Evolutionary conservation across 2,797 vertebrate species (phyloP), one percentile per base, ranked within the genome.

Genomic region (Epinephelus coioides): DNA sequence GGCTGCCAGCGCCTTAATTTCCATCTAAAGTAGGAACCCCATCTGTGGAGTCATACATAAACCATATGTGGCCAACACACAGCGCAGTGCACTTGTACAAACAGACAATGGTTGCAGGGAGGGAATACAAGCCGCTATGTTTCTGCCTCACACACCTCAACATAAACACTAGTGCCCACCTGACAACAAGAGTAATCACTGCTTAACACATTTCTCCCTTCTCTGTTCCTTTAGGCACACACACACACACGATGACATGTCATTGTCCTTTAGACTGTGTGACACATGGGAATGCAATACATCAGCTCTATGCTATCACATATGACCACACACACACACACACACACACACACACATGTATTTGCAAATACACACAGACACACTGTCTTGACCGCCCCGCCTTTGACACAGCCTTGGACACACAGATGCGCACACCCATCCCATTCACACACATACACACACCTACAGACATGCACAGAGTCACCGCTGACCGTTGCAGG

Each of bases 401-500:
- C 76, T 69, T 53, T 70, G 40, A 69, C 44, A 65, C 53, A 53
- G 30, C 17, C 72, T 65, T 73, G 55, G 34, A 54, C 11, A 49
- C 43, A 49, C 43, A 14, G 7, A 60, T 46, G 55, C 23, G 38
- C 51, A 63, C 56, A 21, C 18, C 63, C 50, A 19, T 57, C 38
- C 7, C 46, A 50, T n/a, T 61, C 70, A 74, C 23, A 11, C 1
- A 56, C 21, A 30, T 30, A n/a, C 64, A 27, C 30, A 49, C 60
- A 49, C 69, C 30, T 15, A 51, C 46, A 25, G 15, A 57, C 25
- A 25, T 10, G 23, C 76, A 88, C 56, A 72, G 40, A 89, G 72
- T 71, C 87, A 72, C 73, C 10, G 27, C 72, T 90, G 87, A 90
- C 84, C 73, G 47, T 38, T 54, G 79, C 82, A 70, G 51, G 51